phyloP scores from a whole-genome alignment of 2,113 vertebrate species.

The Aviceda subcristata region DNA sequence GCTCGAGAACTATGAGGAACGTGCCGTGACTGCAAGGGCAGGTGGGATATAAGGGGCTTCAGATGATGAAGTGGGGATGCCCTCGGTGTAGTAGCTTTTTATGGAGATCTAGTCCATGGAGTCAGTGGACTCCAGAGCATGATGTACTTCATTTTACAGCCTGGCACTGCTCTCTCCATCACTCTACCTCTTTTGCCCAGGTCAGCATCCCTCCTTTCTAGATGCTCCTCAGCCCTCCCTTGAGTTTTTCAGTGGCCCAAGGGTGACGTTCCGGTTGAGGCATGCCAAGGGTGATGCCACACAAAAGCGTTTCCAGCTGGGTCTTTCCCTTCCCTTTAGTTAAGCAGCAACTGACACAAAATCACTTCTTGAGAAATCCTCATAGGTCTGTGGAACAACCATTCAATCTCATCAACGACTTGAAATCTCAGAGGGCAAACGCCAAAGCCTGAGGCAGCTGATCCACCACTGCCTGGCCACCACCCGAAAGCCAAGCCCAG shows the following conservation, averaged over 20 bases:
- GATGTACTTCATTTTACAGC: not conserved
- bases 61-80: not conserved
- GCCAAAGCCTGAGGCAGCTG: not conserved
- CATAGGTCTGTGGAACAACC: not conserved
- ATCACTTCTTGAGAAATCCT: not conserved
- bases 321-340: not conserved
- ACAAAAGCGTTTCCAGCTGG: not conserved
- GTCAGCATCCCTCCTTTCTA: not conserved
- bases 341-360: not conserved
- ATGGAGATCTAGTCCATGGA: not conserved
- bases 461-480: too few relatives aligned
- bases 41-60: not conserved
- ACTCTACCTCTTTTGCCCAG: not conserved
- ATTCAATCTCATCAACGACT: too few relatives aligned
- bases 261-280: rapidly evolving
- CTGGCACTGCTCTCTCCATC: not conserved
- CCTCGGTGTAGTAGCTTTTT: not conserved
- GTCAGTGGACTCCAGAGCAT: not conserved
- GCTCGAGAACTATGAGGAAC: not conserved
- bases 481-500: not conserved
- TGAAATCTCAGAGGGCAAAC: not conserved
- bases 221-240: not conserved
- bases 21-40: not conserved
- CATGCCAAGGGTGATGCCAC: not conserved
- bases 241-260: not conserved